Base-by-base conservation (phyloP, 2,888 invertebrate species). In the Drosophila acutilabella region DNA sequence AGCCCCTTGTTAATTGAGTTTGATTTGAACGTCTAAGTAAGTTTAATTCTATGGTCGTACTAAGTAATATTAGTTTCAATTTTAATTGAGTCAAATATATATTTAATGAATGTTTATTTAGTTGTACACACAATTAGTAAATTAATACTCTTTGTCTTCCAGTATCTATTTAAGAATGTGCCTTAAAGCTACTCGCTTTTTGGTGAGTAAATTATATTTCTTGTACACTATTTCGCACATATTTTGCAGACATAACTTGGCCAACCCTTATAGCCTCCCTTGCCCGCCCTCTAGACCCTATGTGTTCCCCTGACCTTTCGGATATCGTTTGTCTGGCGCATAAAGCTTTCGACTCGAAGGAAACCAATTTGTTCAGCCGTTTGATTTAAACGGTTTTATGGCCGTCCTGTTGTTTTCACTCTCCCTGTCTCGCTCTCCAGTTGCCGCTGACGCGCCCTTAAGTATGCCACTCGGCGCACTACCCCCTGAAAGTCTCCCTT, bases 361-460 rank as follows among this genome's bases (percentile, higher is more conserved):
- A 87, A 89, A 88, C 80, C 88, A 88, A 88, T 88, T 88, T 88
- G 88, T 88, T 89, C 81, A 79, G 88, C 87, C 77, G 77, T 89
- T 89, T 89, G 88, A 88, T 87, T 88, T 89, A 88, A 88, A 89
- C 82, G 89, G 81, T 87, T 89, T 89, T 89, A 89, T 89, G 86
- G 88, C 86, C 74, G 79, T 70, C 88, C 89, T 86, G 87, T 81
- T 89, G 89, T 83, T 85, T 84, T 83, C 75, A 73, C 78, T 82
- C 71, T 66, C 69, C 6, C 26, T 6, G 8, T 30, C 30, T 30
- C 30, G 7, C 30, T 8, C 30, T 30, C 30, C 2, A 30, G 30
- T 30, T 30, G 30, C 30, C 8, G 30, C 30, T 44, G 42, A 80
- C 83, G 85, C 89, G 85, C 88, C 89, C 88, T 78, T 81, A 89